phyloP scores from a whole-genome alignment of 2,113 vertebrate species.

The Crotalus helleri region DNA sequence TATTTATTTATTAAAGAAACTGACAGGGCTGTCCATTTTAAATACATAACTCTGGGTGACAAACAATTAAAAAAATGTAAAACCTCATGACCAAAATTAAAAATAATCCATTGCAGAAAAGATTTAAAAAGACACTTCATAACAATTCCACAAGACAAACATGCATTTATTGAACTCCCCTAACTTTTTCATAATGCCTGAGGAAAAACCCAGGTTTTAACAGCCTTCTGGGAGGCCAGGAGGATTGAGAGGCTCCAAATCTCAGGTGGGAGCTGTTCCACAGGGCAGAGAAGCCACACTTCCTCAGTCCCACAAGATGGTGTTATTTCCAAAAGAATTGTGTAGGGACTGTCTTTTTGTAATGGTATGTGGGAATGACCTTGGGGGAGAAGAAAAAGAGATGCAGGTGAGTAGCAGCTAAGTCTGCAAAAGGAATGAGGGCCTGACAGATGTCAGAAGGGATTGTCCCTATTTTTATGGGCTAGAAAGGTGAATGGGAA shows the following conservation, averaged over 20 bases:
- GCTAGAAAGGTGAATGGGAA: not conserved
- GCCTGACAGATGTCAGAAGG: not conserved
- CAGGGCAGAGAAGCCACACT: not conserved
- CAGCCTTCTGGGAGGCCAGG: not conserved
- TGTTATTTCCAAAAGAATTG: not conserved
- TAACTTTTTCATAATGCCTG: not conserved
- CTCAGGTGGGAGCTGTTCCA: not conserved
- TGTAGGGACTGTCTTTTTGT: not conserved
- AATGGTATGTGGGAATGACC: not conserved
- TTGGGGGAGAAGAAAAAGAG: not conserved
- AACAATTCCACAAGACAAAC: not conserved
- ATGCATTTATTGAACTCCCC: not conserved
- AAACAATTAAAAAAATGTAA: not conserved
- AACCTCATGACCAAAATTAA: not conserved
- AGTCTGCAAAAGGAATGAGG: not conserved
- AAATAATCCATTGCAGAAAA: not conserved
- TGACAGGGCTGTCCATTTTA: not conserved
- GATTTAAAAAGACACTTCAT: not conserved
- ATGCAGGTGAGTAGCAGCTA: not conserved
- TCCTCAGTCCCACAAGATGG: not conserved
- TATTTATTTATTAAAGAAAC: not conserved
- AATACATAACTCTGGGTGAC: not conserved
- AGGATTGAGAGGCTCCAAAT: not conserved
- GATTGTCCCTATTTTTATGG: not conserved
- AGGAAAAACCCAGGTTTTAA: not conserved